A percentile compares a stretch with the other conserved stretches of the same genome.
phyloP scores from a whole-genome alignment of 2,113 vertebrate species.

The Saguinus midas region DNA sequence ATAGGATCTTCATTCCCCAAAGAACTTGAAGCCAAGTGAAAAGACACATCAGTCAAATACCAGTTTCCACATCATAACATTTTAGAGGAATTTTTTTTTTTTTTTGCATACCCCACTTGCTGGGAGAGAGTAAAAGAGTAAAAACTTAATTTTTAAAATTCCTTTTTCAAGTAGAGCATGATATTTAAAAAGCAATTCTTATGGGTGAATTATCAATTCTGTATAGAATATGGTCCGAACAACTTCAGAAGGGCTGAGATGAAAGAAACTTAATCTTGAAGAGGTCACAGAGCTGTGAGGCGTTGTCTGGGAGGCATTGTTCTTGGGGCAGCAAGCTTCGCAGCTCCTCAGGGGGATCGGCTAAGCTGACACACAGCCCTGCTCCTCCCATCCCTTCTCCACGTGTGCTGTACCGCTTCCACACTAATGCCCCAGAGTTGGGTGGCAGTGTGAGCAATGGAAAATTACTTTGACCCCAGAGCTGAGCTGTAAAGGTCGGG shows the following conservation, averaged over 20 bases:
- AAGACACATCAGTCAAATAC: neutral
- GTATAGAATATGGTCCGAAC: neutral
- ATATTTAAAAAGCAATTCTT: slow-evolving; percentile 36
- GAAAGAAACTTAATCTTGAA: neutral
- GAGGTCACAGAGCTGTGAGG: neutral
- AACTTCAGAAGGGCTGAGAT: neutral
- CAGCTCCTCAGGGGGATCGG: neutral
- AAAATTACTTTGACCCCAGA: neutral
- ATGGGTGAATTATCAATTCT: neutral
- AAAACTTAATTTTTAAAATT: neutral
- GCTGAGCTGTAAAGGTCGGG: neutral
- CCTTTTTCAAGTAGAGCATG: neutral
- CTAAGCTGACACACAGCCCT: neutral
- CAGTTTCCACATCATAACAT: neutral
- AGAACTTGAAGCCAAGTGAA: neutral
- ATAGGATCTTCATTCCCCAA: neutral
- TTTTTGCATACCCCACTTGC: neutral
- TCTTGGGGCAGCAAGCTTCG: neutral
- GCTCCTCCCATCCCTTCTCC: neutral
- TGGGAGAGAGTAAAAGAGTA: neutral
- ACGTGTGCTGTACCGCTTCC: accelerated
- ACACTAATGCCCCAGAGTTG: neutral
- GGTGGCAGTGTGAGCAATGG: neutral
- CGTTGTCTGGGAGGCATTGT: neutral
- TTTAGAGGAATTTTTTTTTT: neutral